Conservation (phyloP, 1,140 invertebrate species). For the Chelonus insularis region DNA sequence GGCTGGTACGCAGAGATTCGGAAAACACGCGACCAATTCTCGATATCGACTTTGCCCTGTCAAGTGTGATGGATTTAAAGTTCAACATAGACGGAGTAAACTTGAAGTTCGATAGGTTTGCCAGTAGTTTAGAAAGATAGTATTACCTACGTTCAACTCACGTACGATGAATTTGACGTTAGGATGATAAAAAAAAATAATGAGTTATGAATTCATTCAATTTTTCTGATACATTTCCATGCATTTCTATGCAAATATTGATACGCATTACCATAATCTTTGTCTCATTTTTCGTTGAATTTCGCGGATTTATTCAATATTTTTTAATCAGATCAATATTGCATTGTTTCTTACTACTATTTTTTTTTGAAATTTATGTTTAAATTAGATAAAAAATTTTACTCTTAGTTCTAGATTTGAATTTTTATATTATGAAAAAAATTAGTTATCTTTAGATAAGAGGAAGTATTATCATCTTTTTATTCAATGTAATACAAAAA, state of each 20-base stretch:
- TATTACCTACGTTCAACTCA: slow-evolving; percentile 10
- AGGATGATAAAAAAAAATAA: background rate
- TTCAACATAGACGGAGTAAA: slow-evolving; percentile 12
- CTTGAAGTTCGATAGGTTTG: background rate
- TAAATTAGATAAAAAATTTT: too few species aligned
- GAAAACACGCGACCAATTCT: slow-evolving; percentile 10
- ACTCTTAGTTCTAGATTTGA: too few species aligned
- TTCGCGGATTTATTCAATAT: background rate
- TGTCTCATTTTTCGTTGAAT: background rate
- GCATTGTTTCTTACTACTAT: too few species aligned
- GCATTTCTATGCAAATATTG: slow-evolving; percentile 8
- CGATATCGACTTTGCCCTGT: slow-evolving; percentile 23
- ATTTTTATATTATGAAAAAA: too few species aligned
- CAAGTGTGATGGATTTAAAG: slow-evolving; percentile 24
- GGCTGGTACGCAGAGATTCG: background rate
- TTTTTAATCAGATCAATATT: too few species aligned
- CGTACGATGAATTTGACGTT: slow-evolving; percentile 4
- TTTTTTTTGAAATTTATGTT: too few species aligned
- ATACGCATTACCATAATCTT: background rate
- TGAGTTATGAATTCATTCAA: background rate
- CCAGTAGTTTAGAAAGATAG: background rate
- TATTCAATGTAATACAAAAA: too few species aligned
- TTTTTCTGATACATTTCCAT: slow-evolving; percentile 2
- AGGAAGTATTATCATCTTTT: too few species aligned
- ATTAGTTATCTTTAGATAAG: too few species aligned